phyloP scores from a whole-genome alignment of 2,888 invertebrate genomes.

The Agriopis marginaria region DNA sequence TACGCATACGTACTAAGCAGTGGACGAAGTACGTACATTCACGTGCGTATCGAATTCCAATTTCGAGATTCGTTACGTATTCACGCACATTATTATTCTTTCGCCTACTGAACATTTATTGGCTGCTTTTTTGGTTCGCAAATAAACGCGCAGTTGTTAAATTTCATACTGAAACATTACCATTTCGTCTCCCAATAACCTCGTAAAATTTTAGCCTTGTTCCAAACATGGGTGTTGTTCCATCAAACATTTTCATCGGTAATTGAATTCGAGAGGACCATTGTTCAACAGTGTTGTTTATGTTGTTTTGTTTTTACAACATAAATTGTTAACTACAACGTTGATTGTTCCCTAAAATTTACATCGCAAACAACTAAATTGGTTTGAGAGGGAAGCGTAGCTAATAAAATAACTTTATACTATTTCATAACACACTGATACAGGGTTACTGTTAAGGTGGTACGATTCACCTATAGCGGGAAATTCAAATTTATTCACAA shows the following conservation, averaged over 20 bases:
- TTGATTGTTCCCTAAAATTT: neutral
- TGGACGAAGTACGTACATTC: too few species aligned
- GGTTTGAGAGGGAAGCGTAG: neutral
- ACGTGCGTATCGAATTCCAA: too few species aligned
- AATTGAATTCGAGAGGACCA: conserved; percentile 33
- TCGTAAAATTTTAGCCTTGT: conserved; percentile 28
- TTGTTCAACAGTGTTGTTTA: conserved; percentile 22
- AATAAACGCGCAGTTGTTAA: conserved; percentile 1
- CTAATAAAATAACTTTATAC: neutral
- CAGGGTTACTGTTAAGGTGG: too few species aligned
- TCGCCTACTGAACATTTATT: too few species aligned
- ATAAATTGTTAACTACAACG: conserved; percentile 10
- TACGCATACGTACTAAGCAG: too few species aligned
- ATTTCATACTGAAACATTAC: conserved; percentile 11
- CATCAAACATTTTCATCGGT: conserved; percentile 28
- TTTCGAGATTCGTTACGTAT: too few species aligned
- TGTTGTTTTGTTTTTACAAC: conserved; percentile 25
- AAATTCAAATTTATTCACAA: too few species aligned
- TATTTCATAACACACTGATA: neutral
- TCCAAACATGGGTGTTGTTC: conserved; percentile 28
- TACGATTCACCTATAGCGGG: too few species aligned
- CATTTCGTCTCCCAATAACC: conserved; percentile 22
- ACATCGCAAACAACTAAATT: conserved; percentile 9
- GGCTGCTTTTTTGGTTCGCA: neutral
- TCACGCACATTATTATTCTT: too few species aligned